phyloP scores from a whole-genome alignment of 2,113 vertebrate genomes.

The Circaetus gallicus region DNA sequence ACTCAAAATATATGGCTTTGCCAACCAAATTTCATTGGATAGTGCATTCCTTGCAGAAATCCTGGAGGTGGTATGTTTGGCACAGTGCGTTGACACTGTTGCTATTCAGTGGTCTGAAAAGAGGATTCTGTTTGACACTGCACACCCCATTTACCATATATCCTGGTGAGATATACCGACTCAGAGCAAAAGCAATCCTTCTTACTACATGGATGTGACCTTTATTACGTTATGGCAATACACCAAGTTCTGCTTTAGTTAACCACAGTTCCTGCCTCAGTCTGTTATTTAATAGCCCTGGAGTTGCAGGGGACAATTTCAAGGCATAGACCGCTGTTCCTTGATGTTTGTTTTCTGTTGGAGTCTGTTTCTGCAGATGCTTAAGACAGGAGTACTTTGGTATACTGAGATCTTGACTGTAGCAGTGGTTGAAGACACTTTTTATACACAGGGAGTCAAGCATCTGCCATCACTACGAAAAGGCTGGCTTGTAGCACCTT shows the following conservation, averaged over 20 bases:
- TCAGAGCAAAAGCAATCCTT: neutral
- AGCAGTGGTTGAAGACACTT: neutral
- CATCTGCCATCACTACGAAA: neutral
- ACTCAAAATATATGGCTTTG: neutral
- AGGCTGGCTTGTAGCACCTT: neutral
- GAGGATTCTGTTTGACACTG: neutral
- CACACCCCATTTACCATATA: neutral
- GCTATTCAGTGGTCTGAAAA: constrained; percentile 17
- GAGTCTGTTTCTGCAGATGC: neutral
- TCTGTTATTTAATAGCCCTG: neutral
- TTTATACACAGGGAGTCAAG: neutral
- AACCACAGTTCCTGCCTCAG: neutral
- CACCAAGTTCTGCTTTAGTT: constrained; percentile 21
- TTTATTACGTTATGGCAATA: neutral
- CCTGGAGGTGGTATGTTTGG: neutral
- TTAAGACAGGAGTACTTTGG: neutral
- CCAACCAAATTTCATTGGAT: neutral
- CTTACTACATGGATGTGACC: neutral
- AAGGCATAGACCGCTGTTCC: neutral
- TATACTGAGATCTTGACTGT: neutral
- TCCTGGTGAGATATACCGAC: neutral
- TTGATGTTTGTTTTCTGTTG: neutral
- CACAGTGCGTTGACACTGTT: neutral
- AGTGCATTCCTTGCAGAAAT: neutral
- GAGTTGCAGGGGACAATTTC: neutral